A percentile compares a stretch with the other conserved stretches of the same genome.
Conservation (phyloP, 2,113 vertebrate genomes). For the Coryphaenoides rupestris region DNA sequence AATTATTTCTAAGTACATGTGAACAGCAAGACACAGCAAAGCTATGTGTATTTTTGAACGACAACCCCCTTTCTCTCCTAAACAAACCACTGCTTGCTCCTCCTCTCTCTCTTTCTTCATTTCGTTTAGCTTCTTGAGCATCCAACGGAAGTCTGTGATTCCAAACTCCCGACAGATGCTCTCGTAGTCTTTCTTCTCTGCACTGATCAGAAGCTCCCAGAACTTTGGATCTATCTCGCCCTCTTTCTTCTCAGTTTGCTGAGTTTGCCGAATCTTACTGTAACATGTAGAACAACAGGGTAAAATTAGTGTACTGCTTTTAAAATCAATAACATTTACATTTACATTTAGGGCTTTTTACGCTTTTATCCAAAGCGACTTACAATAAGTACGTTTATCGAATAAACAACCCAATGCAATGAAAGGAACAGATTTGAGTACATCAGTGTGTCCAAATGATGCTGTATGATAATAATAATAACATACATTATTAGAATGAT, state of each 20-base stretch:
- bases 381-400: too few species aligned
- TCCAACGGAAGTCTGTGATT: conserved; percentile 82
- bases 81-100: conserved; percentile 73
- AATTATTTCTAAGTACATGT: background rate
- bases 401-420: background rate
- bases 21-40: background rate
- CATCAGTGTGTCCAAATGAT: background rate
- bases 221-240: conserved; percentile 70
- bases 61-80: background rate
- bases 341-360: too few species aligned
- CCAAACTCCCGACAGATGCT: conserved; percentile 80
- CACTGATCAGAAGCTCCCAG: conserved; percentile 80
- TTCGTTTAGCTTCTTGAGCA: conserved; percentile 81
- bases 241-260: conserved; percentile 48
- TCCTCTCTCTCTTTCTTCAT: conserved; percentile 73
- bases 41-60: background rate
- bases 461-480: background rate
- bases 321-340: too few species aligned
- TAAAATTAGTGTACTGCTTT: too few species aligned
- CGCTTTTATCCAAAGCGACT: too few species aligned
- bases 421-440: background rate
- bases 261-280: conserved; percentile 53
- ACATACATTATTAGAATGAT: background rate
- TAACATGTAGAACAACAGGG: background rate
- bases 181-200: conserved; percentile 84